A percentile compares a stretch with the other conserved stretches of the same genome.
Evolutionary conservation across 2,888 invertebrate species (phyloP).

Genomic region (Carcina quercana): DNA sequence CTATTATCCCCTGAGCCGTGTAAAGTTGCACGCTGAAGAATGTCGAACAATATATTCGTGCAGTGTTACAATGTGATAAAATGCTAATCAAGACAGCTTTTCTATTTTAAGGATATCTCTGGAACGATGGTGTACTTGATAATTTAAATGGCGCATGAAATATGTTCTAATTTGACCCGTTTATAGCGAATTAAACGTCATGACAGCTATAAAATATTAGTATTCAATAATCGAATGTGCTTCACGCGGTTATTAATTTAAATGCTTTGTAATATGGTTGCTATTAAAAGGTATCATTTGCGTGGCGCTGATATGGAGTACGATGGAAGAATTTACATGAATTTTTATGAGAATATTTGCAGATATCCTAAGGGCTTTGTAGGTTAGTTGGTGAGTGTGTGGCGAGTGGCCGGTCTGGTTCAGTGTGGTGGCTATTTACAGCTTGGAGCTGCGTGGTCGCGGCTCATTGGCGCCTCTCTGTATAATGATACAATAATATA

Average conservation of each 20-base stretch:
- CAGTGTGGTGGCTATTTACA: conserved; percentile 42
- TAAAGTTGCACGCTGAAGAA: conserved; percentile 39
- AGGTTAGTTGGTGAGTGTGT: conserved; percentile 45
- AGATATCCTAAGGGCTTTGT: conserved; percentile 40
- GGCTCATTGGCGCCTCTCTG: conserved; percentile 49
- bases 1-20: conserved; percentile 46
- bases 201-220: conserved; percentile 10
- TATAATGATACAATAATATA: conserved; percentile 51
- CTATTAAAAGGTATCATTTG: conserved; percentile 24
- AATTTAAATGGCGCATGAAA: conserved; percentile 1
- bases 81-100: conserved; percentile 30
- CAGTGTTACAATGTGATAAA: conserved; percentile 23
- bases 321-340: conserved; percentile 21
- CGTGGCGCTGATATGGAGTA: conserved; percentile 21
- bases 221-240: conserved; percentile 18
- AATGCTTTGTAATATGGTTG: conserved; percentile 22
- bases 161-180: conserved; percentile 5
- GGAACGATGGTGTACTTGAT: no score
- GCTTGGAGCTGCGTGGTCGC: conserved; percentile 14
- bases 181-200: neutral
- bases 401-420: conserved; percentile 26
- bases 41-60: conserved; percentile 38
- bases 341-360: conserved; percentile 29
- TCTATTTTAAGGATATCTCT: neutral
- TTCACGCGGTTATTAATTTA: conserved; percentile 27